Evolutionary conservation across 2,888 invertebrate genomes (phyloP).

Genomic region (Chymomyza fuscimana): DNA sequence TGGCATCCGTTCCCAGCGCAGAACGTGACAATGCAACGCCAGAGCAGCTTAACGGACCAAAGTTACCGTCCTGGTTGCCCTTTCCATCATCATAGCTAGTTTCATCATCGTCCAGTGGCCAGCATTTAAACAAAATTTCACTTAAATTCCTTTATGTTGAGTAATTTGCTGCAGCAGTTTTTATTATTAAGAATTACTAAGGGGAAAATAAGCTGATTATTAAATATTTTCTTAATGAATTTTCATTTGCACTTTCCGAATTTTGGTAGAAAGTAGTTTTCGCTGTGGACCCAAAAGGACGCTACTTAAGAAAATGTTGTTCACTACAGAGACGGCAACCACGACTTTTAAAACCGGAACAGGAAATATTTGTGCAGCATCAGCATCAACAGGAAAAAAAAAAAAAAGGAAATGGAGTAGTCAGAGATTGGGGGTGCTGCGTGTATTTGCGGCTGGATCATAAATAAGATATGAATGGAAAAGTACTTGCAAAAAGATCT

Average conservation of each 20-base stretch:
- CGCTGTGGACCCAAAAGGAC: not conserved
- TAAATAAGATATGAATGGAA: not conserved
- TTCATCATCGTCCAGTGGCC: constrained; percentile 18
- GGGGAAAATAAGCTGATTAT: constrained; percentile 62
- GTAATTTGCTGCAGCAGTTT: constrained; percentile 8
- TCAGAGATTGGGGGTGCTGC: not conserved
- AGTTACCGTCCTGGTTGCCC: not conserved
- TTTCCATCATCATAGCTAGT: constrained; percentile 7
- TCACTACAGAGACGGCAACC: not conserved
- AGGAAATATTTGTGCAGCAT: constrained; percentile 47
- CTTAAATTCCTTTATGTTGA: not conserved
- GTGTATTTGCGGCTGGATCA: not conserved
- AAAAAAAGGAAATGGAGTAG: not conserved
- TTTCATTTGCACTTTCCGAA: constrained; percentile 37
- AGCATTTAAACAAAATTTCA: not conserved
- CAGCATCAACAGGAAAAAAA: not conserved
- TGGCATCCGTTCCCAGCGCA: constrained; percentile 33
- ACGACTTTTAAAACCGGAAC: constrained; percentile 21
- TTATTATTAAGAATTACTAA: constrained; percentile 15
- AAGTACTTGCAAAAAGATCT: not conserved
- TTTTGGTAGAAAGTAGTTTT: not conserved
- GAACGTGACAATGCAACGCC: constrained; percentile 66
- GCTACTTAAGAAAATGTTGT: not conserved
- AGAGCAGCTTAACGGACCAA: constrained; percentile 49
- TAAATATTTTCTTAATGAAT: constrained; percentile 67